phyloP scores from a whole-genome alignment of 2,113 vertebrate genomes.

The Orycteropus afer region DNA sequence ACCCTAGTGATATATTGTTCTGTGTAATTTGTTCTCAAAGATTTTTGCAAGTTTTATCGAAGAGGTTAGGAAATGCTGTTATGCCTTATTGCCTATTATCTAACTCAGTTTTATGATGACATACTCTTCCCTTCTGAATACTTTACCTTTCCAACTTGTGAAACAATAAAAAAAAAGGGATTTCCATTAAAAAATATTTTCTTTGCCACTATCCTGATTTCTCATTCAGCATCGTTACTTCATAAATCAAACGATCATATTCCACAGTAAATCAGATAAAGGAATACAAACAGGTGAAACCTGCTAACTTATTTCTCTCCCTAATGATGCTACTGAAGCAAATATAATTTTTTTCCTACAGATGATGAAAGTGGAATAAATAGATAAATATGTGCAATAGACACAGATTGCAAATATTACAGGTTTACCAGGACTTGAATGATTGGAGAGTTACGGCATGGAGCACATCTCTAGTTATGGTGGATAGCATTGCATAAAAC shows the following conservation, averaged over 20 bases:
- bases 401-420: background rate
- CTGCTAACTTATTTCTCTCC: slow-evolving; percentile 78
- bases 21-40: slow-evolving; percentile 69
- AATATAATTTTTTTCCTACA: slow-evolving; percentile 64
- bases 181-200: slow-evolving; percentile 80
- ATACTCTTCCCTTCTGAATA: slow-evolving; percentile 82
- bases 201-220: slow-evolving; percentile 81
- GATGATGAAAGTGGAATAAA: slow-evolving; percentile 62
- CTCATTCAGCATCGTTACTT: slow-evolving; percentile 73
- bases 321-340: slow-evolving; percentile 74
- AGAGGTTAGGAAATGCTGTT: slow-evolving; percentile 73
- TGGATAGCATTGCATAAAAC: slow-evolving; percentile 56
- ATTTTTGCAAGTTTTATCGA: slow-evolving; percentile 75
- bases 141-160: slow-evolving; percentile 79
- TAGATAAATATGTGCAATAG: slow-evolving; percentile 49
- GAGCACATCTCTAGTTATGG: slow-evolving; percentile 51
- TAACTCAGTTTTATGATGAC: slow-evolving; percentile 83
- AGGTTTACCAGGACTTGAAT: background rate
- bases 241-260: slow-evolving; percentile 83
- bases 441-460: background rate
- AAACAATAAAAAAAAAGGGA: slow-evolving; percentile 73
- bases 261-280: slow-evolving; percentile 84
- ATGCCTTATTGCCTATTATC: slow-evolving; percentile 80
- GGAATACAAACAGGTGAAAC: slow-evolving; percentile 77
- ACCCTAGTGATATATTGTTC: slow-evolving; percentile 56